Base-by-base conservation (phyloP, 2,797 vertebrate species). In the Enteromius treurensis region DNA sequence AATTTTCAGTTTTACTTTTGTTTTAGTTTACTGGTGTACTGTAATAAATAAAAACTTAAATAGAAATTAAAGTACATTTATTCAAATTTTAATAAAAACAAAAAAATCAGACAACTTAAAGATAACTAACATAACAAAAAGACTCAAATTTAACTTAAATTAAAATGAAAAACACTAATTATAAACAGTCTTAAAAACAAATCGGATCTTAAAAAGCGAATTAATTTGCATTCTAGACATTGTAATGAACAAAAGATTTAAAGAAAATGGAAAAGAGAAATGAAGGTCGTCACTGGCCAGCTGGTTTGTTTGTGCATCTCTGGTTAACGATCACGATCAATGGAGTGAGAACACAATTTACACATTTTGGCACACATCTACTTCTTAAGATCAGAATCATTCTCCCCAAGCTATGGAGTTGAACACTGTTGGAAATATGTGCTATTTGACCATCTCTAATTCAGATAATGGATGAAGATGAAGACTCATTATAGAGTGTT, bases 371-470 rank as follows among this genome's bases (percentile, higher is more conserved):
- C n/a, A 74, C 51, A 70, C 55, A 58, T 47, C 21, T 49, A 40
- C 23, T 81, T 75, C 70, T 67, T 64, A 34, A 65, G 42, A 67
- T 75, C 19, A 47, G 29, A 23, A 47, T 65, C 42, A 65, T 49
- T 65, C 58, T 78, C 58, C 26, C 45, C 10, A 6, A 65, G 60
- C 58, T 64, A 40, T 77, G 75, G 23, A 77, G 75, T 17, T 21
- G 40, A 47, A 1, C 23, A 62, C 76, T 49, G 21, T 65, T 78
- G 11, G 23, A 78, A 65, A 49, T 65, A 29, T 65, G 29, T 78
- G 76, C 65, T 77, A 49, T 26, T 32, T 45, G 58, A 78, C 37
- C 58, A 26, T 64, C 17, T 21, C 55, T 78, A 78, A 65, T 78
- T 78, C 60, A 64, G 23, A 47, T 49, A 78, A 78, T 65, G 23